These are phyloP conservation scores for Noctua janthina DNA, from an alignment of 2,888 invertebrate species.

Conservation along the genomic window DNA sequence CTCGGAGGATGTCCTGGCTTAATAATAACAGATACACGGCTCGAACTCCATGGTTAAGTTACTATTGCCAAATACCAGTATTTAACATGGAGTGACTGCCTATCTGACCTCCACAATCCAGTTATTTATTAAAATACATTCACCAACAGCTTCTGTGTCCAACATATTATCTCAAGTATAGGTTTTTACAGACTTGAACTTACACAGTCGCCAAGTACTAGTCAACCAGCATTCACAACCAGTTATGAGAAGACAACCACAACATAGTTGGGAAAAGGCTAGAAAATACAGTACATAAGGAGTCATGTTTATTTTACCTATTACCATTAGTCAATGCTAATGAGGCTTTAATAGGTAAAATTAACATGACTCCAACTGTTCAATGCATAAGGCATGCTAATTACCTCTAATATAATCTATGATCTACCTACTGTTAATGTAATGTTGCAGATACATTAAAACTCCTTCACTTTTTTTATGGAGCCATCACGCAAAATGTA, in stretches of 20 bases:
- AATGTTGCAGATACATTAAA: not conserved
- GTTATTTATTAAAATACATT: too few species aligned
- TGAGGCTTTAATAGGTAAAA: too few species aligned
- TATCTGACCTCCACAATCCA: not conserved
- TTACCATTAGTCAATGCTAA: too few species aligned
- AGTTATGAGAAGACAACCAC: not conserved
- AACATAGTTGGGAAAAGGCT: not conserved
- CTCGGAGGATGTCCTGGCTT: not conserved
- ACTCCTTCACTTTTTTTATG: too few species aligned
- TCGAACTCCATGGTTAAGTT: not conserved
- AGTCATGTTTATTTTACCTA: not conserved
- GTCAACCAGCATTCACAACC: not conserved
- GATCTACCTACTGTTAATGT: not conserved
- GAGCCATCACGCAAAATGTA: too few species aligned
- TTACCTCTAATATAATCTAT: not conserved
- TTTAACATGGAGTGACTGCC: not conserved
- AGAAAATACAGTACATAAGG: not conserved
- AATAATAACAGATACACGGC: not conserved
- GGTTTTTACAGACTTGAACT: too few species aligned
- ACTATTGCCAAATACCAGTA: not conserved
- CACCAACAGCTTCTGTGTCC: too few species aligned
- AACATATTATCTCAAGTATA: too few species aligned
- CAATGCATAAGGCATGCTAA: not conserved
- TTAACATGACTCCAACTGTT: too few species aligned
- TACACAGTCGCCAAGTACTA: too few species aligned